A percentile compares a stretch with the other conserved stretches of the same genome.
These are phyloP conservation scores for Griposia aprilina DNA, from an alignment of 2,888 invertebrate species.

Conservation along the genomic window DNA sequence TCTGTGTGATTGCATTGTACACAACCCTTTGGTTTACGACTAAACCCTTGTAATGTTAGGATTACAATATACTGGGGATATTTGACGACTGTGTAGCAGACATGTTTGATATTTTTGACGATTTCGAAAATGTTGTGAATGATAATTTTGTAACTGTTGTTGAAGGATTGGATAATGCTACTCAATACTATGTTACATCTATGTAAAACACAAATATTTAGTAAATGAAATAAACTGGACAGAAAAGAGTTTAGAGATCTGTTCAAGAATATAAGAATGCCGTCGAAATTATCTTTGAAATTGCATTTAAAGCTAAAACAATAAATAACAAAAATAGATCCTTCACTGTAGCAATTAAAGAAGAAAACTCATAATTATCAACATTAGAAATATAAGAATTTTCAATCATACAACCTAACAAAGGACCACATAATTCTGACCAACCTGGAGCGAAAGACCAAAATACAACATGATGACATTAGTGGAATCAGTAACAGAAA, in stretches of 20 bases:
- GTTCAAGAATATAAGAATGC: not conserved
- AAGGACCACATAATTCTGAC: not conserved
- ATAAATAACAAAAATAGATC: not conserved
- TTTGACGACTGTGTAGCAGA: slow-evolving; percentile 42
- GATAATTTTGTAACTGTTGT: slow-evolving; percentile 17
- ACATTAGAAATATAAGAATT: not conserved
- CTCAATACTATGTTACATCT: not conserved
- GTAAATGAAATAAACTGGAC: too few species aligned
- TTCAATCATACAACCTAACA: not conserved
- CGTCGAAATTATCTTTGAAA: not conserved
- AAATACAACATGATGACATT: not conserved
- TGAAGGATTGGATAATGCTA: not conserved
- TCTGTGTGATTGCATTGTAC: slow-evolving; percentile 67
- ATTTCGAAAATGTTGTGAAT: slow-evolving; percentile 24
- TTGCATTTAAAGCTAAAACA: not conserved
- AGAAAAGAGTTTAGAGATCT: not conserved
- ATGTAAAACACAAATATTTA: not conserved
- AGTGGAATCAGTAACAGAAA: slow-evolving; percentile 9
- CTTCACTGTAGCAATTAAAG: not conserved
- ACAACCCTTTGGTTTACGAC: slow-evolving; percentile 61
- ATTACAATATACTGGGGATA: slow-evolving; percentile 63
- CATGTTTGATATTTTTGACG: slow-evolving; percentile 56
- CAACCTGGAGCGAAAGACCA: too few species aligned
- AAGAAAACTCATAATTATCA: not conserved
- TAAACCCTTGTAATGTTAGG: slow-evolving; percentile 65